phyloP scores from a whole-genome alignment of 2,113 vertebrate genomes.

The Paradoxurus hermaphroditus region DNA sequence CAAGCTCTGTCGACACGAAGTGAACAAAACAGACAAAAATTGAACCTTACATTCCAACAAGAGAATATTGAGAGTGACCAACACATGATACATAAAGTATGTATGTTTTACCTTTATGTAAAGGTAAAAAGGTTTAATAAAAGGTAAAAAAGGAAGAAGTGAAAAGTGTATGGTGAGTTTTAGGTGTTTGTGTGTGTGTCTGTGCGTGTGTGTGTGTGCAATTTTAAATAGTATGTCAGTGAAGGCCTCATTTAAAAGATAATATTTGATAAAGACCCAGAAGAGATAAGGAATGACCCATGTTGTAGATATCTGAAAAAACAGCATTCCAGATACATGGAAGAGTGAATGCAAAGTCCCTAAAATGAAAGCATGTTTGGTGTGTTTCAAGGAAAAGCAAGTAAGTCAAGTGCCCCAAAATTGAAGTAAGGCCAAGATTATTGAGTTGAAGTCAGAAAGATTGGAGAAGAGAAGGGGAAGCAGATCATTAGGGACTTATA shows the following conservation, averaged over 20 bases:
- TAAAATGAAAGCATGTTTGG: background rate
- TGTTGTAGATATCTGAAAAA: background rate
- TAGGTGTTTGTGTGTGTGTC: background rate
- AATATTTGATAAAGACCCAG: background rate
- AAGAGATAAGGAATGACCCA: background rate
- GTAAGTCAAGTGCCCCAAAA: background rate
- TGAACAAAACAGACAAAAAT: background rate
- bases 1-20: background rate
- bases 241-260: background rate
- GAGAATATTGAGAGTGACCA: background rate
- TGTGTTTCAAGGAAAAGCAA: background rate
- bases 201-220: background rate
- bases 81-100: background rate
- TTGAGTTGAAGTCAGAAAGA: background rate
- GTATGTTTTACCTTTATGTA: background rate
- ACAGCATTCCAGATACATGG: background rate
- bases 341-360: background rate
- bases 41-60: background rate
- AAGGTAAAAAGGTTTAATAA: background rate
- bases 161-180: background rate
- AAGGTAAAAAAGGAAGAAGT: background rate
- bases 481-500: background rate
- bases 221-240: background rate
- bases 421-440: background rate
- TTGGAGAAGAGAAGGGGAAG: background rate